These are phyloP conservation scores for Nerophis lumbriciformis DNA, from an alignment of 2,113 vertebrate genomes.

Conservation along the genomic window DNA sequence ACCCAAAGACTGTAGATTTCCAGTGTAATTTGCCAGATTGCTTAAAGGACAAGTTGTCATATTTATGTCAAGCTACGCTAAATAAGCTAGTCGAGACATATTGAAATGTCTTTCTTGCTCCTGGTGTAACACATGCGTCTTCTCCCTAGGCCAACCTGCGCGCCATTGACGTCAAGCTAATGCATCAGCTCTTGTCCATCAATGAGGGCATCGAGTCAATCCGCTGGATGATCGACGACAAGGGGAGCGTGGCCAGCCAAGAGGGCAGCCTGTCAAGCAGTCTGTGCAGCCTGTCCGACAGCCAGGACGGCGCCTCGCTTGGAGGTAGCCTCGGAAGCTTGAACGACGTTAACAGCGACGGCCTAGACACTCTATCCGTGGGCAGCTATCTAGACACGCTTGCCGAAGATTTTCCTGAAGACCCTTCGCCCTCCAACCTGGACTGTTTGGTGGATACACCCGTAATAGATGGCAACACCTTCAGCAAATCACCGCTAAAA, in stretches of 20 bases:
- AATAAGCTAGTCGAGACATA: too few species aligned
- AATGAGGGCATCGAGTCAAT: slow-evolving; percentile 95
- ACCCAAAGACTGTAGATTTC: too few species aligned
- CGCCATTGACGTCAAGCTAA: slow-evolving; percentile 87
- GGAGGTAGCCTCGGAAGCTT: slow-evolving; percentile 83
- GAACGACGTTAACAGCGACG: slow-evolving; percentile 79
- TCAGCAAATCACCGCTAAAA: slow-evolving; percentile 69
- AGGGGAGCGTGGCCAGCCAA: slow-evolving; percentile 78
- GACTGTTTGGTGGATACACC: slow-evolving; percentile 80
- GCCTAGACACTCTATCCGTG: slow-evolving; percentile 86
- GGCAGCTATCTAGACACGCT: slow-evolving; percentile 96
- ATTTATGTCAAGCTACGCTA: too few species aligned
- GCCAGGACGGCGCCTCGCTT: slow-evolving; percentile 79
- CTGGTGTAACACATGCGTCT: not conserved
- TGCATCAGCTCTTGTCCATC: slow-evolving; percentile 93
- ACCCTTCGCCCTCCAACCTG: slow-evolving; percentile 79
- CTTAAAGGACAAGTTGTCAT: too few species aligned
- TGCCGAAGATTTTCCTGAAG: slow-evolving; percentile 81
- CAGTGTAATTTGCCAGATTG: too few species aligned
- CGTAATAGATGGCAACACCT: slow-evolving; percentile 68
- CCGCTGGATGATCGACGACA: slow-evolving; percentile 93
- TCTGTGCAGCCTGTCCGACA: slow-evolving; percentile 87
- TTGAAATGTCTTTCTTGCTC: too few species aligned
- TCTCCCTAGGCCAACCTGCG: slow-evolving; percentile 81
- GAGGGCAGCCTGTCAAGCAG: slow-evolving; percentile 90